Evolutionary conservation across 2,888 invertebrate species (phyloP), one percentile per base, ranked within the genome.

Genomic region (Corythucha ciliata): DNA sequence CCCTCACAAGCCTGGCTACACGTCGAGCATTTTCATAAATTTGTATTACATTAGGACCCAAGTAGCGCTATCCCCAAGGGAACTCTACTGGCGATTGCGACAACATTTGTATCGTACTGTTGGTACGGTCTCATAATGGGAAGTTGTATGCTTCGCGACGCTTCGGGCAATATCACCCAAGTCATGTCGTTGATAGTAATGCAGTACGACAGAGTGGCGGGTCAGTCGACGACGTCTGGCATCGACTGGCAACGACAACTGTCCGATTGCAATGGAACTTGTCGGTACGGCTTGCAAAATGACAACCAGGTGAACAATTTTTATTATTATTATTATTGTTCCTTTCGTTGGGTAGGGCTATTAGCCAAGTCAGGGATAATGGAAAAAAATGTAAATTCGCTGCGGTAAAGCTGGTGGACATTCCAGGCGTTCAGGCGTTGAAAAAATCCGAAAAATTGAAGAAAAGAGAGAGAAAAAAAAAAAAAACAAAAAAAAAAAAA

Each of bases 41-140:
- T 50, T 33, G 42, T 50, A 18, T 48, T 55, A 63, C 63, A n/a
- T 66, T 89, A 88, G n/a, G 90, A 91, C 70, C 89, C 90, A 0
- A 85, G 85, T 70, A 80, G 76, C 55, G 81, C 88, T 0, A 90
- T 90, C 60, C 90, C 89, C 0, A 90, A 92, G 67, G 97, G 97
- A 49, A 97, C 97, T 0, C 72, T 98, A 2, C 67, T 90, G 20
- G 91, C 97, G 0, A 94, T 98, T 58, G 58, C 83, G 0, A 73
- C 94, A 16, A 92, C 94, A 0, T 88, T 92, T 0, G 49, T 79
- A 0, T 86, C 92, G 18, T 98, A 98, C 68, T 66, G 97, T 34
- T 45, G 81, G 25, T 89, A 94, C 73, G 88, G 86, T 34, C 77
- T 77, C 63, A 79, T 83, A 0, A 80, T 89, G 34, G 69, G 81